Base-by-base conservation (phyloP, 2,113 vertebrate species). In the Tachysurus vachellii region DNA sequence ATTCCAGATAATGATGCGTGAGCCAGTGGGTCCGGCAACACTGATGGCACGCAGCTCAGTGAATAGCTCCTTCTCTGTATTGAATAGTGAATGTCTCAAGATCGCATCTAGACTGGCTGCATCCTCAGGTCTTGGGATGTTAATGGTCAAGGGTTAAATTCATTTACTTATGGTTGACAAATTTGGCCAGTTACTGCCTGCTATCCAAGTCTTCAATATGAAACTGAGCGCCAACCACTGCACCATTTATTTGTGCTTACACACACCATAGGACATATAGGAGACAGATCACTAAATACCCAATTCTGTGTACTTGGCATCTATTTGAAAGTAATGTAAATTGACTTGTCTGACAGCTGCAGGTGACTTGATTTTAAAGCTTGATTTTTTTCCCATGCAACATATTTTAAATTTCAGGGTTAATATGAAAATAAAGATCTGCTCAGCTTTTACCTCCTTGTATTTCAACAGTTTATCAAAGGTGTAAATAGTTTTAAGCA, bases 1-100 rank as follows among this genome's bases (percentile, higher is more conserved):
- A 83, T 98, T 99, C 98, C 98, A 99, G 89, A 99, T 97, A 87
- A 99, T 97, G 89, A 99, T 97, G 83, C 96, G 94, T 26, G 98
- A 98, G 89, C 98, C 98, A 13, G 96, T 97, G 87, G 87, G 42
- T 53, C 80, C 87, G 2, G 83, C 19, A 2, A 89, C 57, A 14
- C 4, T 87, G 86, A 99, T 96, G 73, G 95, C 93, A 28, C 94
- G 85, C n/a, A 99, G 93, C 90, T 99, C 98, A 28, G 91, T 88
- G 61, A 97, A 90, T 31, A 99, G 92, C 0, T 97, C 96, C 53
- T 92, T 90, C 91, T 96, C 92, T 2, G 95, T 95, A 1, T 87
- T 91, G 90, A 98, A 98, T 4, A 97, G 92, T 61, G 98, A 99
- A 91, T 97, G 92, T 0, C 66, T 82, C 85, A 99, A 92, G 85